These are phyloP conservation scores for Psammodynastes pulverulentus DNA, from an alignment of 2,113 vertebrate species.

Conservation along the genomic window DNA sequence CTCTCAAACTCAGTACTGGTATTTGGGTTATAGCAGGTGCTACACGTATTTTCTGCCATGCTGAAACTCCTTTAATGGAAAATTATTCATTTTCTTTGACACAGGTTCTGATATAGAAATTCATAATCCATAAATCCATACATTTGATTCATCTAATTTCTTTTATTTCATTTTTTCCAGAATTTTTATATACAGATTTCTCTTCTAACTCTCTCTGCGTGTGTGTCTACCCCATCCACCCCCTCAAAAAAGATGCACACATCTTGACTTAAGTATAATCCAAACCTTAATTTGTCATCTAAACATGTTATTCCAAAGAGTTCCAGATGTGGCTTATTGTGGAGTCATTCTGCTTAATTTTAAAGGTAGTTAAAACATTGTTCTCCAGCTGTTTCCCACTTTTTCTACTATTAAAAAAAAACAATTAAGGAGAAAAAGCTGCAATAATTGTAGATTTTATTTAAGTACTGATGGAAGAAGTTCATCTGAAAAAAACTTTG, in stretches of 20 bases:
- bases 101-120: neutral
- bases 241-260: neutral
- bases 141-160: neutral
- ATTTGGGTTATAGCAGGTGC: neutral
- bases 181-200: neutral
- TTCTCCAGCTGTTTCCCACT: neutral
- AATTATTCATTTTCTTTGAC: neutral
- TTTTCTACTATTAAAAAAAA: neutral
- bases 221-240: fast-evolving
- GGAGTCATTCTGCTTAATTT: neutral
- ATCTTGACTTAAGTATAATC: neutral
- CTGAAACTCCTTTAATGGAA: neutral
- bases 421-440: neutral
- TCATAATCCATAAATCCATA: neutral
- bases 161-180: neutral
- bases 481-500: neutral
- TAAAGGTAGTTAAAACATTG: neutral
- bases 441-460: neutral
- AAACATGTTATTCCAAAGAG: neutral
- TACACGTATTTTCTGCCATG: neutral
- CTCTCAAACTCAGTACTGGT: neutral
- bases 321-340: neutral
- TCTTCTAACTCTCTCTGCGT: neutral
- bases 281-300: neutral
- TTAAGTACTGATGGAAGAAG: neutral